Base-by-base conservation (phyloP, 2,113 vertebrate genomes). In the Taxidea taxus region DNA sequence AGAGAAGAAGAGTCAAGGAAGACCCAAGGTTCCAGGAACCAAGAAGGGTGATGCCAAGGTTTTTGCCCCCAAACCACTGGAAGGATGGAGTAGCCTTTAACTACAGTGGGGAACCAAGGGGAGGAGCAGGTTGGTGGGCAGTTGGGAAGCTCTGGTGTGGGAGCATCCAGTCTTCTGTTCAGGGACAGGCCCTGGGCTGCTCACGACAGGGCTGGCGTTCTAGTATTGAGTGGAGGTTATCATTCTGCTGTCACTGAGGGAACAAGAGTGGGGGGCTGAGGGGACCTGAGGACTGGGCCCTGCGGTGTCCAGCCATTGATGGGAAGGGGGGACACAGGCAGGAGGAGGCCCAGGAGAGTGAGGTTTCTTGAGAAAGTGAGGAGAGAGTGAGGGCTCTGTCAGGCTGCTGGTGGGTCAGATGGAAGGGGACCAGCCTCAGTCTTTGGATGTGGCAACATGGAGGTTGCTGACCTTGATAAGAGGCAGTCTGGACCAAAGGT, bases 1-100 rank as follows among this genome's bases (percentile, higher is more conserved):
- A 58, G 74, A 77, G 56, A 81, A 39, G 23, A 85, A 44, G 34
- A 68, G 66, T 21, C 58, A 9, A 0, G 0, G 58, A 34, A 1
- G 47, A 37, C 42, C 16, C 49, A 25, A 29, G 51, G 15, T 64
- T 66, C 90, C 29, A 51, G 70, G 42, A 90, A 37, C 85, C 84
- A 37, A 56, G 80, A 86, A 54, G 70, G 72, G 34, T 20, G 62
- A 58, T 39, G 12, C 31, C 39, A 44, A 31, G 23, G 5, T 27
- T 49, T 62, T 29, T 47, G 70, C 60, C 85, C 85, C n/a, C 7
- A 21, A 84, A 72, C 27, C 14, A 1, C 31, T 13, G 25, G 44
- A 10, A 72, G 62, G 58, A 66, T 16, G 83, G 29, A 37, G n/a
- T n/a, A 7, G 37, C 31, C 8, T 34, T 81, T 58, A 34, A 29